phyloP scores from a whole-genome alignment of 2,797 vertebrate species.

The Gymnocypris eckloni region DNA sequence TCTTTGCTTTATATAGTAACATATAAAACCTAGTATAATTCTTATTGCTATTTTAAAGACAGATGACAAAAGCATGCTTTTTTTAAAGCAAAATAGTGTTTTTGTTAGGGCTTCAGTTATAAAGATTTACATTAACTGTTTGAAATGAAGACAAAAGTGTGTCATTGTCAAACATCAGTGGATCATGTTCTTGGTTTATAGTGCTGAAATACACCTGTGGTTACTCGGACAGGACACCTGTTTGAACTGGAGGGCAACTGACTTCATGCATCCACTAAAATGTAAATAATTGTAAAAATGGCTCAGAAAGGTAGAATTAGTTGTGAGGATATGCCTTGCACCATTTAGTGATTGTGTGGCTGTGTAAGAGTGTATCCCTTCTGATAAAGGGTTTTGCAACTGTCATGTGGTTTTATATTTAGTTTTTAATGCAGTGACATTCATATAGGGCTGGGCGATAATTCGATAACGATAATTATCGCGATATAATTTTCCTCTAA shows the following conservation, averaged over 20 bases:
- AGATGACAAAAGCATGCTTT: not conserved
- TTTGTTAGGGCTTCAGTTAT: not conserved
- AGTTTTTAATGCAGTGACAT: not conserved
- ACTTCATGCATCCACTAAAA: not conserved
- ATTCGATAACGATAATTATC: no score
- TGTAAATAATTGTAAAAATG: not conserved
- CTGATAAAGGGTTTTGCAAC: not conserved
- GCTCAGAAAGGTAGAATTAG: not conserved
- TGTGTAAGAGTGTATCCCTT: not conserved
- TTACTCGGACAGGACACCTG: not conserved
- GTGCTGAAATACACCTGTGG: not conserved
- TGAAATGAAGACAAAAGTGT: not conserved
- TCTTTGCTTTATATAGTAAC: not conserved
- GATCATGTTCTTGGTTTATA: not conserved
- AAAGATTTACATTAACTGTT: not conserved
- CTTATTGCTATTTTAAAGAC: not conserved
- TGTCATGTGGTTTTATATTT: no score
- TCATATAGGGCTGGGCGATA: no score
- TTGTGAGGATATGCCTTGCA: not conserved
- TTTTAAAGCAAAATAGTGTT: not conserved
- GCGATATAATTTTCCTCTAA: no score
- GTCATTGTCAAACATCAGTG: not conserved
- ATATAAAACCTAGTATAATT: not conserved
- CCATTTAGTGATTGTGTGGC: not conserved
- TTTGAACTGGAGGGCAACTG: not conserved